These are phyloP conservation scores for Ambastaia sidthimunki DNA, from an alignment of 2,797 vertebrate genomes.

Conservation along the genomic window DNA sequence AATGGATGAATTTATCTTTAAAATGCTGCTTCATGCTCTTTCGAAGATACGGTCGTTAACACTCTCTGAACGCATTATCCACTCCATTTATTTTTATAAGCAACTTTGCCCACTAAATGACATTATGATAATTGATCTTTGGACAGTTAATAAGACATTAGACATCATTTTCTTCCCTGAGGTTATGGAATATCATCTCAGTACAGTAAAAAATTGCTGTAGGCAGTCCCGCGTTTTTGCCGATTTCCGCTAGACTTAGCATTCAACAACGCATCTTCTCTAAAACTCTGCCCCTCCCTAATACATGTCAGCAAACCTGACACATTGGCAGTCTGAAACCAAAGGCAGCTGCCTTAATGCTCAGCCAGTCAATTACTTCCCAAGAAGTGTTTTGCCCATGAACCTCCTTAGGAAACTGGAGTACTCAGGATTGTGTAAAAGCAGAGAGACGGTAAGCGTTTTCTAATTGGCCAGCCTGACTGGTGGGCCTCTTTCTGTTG, in stretches of 20 bases:
- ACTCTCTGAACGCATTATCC: constrained; percentile 14
- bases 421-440: no score
- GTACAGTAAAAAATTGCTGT: constrained; percentile 15
- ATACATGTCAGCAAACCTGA: no score
- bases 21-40: constrained; percentile 14
- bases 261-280: no score
- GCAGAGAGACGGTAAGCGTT: no score
- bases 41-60: constrained; percentile 27
- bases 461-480: no score
- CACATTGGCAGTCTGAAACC: no score
- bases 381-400: no score
- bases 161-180: constrained; percentile 7
- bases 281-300: no score
- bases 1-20: constrained; percentile 31
- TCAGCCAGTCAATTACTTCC: no score
- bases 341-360: no score
- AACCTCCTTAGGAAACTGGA: no score
- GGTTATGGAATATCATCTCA: constrained; percentile 19
- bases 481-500: no score
- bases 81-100: constrained; percentile 38
- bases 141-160: constrained; percentile 39
- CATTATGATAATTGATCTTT: constrained; percentile 27
- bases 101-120: constrained; percentile 23
- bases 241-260: background rate
- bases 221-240: background rate